These are phyloP conservation scores for Rhamnusium bicolor DNA, from an alignment of 2,888 invertebrate species.

Conservation along the genomic window DNA sequence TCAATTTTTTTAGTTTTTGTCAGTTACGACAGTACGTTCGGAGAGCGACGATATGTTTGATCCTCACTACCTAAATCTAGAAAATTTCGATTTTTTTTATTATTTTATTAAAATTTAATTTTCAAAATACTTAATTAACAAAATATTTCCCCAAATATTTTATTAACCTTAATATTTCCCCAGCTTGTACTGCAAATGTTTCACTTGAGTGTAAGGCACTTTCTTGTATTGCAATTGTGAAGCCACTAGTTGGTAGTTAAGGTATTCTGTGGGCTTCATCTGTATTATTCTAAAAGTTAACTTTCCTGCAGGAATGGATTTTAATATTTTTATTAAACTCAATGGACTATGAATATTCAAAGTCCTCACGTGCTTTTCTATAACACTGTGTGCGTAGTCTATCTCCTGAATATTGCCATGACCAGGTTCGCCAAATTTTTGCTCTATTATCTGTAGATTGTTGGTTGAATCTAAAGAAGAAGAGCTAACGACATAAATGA, in stretches of 20 bases:
- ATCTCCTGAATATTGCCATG: conserved; percentile 47
- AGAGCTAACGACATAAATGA: conserved; percentile 19
- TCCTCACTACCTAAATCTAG: too few relatives aligned
- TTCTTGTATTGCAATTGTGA: background rate
- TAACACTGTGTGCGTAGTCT: conserved; percentile 40
- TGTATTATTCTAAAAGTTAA: conserved; percentile 3
- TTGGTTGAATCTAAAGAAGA: background rate
- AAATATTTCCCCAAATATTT: too few relatives aligned
- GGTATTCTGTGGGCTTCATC: conserved; percentile 1
- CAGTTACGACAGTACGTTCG: background rate
- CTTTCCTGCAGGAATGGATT: conserved; percentile 7
- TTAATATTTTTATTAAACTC: conserved; percentile 18
- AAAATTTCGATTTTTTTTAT: too few relatives aligned
- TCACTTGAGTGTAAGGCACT: conserved; percentile 9
- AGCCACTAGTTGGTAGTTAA: background rate
- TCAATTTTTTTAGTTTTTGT: background rate
- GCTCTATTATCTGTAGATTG: conserved; percentile 35
- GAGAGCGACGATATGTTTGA: background rate
- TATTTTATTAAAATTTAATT: too few relatives aligned
- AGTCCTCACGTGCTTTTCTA: conserved; percentile 29
- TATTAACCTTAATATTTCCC: too few relatives aligned
- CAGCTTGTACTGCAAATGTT: too few relatives aligned
- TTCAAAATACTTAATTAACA: too few relatives aligned
- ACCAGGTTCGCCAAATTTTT: conserved; percentile 45
- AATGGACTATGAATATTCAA: conserved; percentile 19